Conservation (phyloP, 2,888 invertebrate genomes). For the Helicoverpa assulta region DNA sequence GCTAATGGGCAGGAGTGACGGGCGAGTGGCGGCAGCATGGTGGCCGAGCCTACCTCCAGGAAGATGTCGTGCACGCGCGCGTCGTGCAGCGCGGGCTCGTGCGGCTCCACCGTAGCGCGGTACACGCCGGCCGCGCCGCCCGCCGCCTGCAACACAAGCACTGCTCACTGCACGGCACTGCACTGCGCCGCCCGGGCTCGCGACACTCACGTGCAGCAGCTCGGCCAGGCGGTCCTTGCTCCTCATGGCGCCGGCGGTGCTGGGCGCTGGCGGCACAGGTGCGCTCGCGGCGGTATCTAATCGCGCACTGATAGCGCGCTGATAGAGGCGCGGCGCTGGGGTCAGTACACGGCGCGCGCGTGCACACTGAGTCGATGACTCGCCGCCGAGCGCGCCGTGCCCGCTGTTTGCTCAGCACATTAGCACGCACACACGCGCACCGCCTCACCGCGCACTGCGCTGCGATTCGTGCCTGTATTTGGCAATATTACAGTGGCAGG, state of each 20-base stretch:
- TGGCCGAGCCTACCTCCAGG: slow-evolving; percentile 69
- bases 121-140: slow-evolving; percentile 66
- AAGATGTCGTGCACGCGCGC: slow-evolving; percentile 74
- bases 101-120: slow-evolving; percentile 70
- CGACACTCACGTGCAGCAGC: slow-evolving; percentile 78
- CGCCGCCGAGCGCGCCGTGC: not conserved
- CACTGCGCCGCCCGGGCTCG: too few species aligned
- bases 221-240: slow-evolving; percentile 85
- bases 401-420: slow-evolving; percentile 44
- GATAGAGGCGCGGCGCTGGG: slow-evolving; percentile 59
- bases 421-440: slow-evolving; percentile 16
- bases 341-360: slow-evolving; percentile 41
- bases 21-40: slow-evolving; percentile 43
- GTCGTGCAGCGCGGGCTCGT: slow-evolving; percentile 38
- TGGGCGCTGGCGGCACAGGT: slow-evolving; percentile 85
- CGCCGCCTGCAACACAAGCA: slow-evolving; percentile 62
- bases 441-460: not conserved
- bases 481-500: too few species aligned
- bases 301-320: slow-evolving; percentile 73
- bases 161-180: not conserved
- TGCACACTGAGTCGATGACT: slow-evolving; percentile 41
- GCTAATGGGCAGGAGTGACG: slow-evolving; percentile 57
- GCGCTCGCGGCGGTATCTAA: slow-evolving; percentile 82
- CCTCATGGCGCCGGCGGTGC: slow-evolving; percentile 71
- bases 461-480: too few species aligned